These are phyloP conservation scores for Gadus chalcogrammus DNA, from an alignment of 2,113 vertebrate genomes.

Conservation along the genomic window DNA sequence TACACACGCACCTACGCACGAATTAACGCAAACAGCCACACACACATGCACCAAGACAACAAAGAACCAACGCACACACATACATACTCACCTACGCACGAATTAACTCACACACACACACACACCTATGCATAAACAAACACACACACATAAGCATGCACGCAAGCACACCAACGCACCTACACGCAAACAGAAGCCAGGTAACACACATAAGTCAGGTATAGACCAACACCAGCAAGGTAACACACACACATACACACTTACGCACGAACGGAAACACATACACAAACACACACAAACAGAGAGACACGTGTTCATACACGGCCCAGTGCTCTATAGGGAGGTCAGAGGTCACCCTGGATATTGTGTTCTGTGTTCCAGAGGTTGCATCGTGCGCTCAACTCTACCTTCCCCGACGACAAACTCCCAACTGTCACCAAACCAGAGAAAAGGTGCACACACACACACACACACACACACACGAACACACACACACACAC, in stretches of 20 bases:
- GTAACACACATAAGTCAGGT: not conserved
- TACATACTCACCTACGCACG: not conserved
- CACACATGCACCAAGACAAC: not conserved
- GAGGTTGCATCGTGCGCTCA: slow-evolving; percentile 92
- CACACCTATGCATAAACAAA: not conserved
- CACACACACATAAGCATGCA: not conserved
- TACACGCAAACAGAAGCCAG: not conserved
- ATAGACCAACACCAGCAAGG: not conserved
- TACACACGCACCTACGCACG: not conserved
- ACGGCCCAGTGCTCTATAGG: not conserved
- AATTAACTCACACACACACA: not conserved
- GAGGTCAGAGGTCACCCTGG: not conserved
- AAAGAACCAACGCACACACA: not conserved
- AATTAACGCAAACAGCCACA: not conserved
- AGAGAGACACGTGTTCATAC: not conserved
- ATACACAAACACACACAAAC: not conserved
- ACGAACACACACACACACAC: not conserved
- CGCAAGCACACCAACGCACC: not conserved
- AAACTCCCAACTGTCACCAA: slow-evolving; percentile 81
- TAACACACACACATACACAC: not conserved
- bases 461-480: not conserved
- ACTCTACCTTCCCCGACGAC: slow-evolving; percentile 87
- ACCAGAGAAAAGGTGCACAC: slow-evolving; percentile 85
- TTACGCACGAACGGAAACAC: not conserved
- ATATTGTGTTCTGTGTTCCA: slow-evolving; percentile 60